Evolutionary conservation across 2,888 invertebrate genomes (phyloP).

Genomic region (Sabatieria punctata): DNA sequence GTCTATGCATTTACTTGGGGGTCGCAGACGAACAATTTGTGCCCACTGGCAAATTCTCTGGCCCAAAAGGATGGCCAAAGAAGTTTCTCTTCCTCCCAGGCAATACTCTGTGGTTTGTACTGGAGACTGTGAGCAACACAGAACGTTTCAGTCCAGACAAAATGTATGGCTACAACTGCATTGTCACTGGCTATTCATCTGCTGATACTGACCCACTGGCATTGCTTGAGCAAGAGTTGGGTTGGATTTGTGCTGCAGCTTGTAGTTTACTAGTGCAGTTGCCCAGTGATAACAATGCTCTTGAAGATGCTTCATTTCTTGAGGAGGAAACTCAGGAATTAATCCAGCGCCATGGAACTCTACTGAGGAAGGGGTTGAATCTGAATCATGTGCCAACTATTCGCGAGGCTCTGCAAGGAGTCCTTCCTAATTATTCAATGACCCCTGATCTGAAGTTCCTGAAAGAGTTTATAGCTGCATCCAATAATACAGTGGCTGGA

Average conservation of each 20-base stretch:
- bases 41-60: slow-evolving; percentile 33
- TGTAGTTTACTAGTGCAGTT: slow-evolving; percentile 22
- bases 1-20: slow-evolving; percentile 38
- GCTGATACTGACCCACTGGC: slow-evolving; percentile 8
- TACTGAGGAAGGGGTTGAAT: slow-evolving; percentile 74
- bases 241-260: slow-evolving; percentile 23
- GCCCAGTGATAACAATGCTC: slow-evolving; percentile 12
- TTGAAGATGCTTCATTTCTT: slow-evolving; percentile 50
- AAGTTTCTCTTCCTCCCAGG: slow-evolving; percentile 34
- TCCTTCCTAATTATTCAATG: slow-evolving; percentile 44
- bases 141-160: background rate
- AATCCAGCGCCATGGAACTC: slow-evolving; percentile 32
- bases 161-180: slow-evolving; percentile 22
- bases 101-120: slow-evolving; percentile 77
- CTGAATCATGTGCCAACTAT: slow-evolving; percentile 68
- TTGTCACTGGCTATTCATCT: slow-evolving; percentile 19
- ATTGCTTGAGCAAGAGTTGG: slow-evolving; percentile 22
- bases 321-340: slow-evolving; percentile 37
- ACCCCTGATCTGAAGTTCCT: slow-evolving; percentile 77
- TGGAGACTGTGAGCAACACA: slow-evolving; percentile 71
- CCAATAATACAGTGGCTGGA: slow-evolving; percentile 68
- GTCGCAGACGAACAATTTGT: slow-evolving; percentile 20
- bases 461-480: slow-evolving; percentile 72
- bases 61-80: slow-evolving; percentile 61
- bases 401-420: slow-evolving; percentile 62